Conservation (phyloP, 2,113 vertebrate genomes). For the Willisornis vidua region DNA sequence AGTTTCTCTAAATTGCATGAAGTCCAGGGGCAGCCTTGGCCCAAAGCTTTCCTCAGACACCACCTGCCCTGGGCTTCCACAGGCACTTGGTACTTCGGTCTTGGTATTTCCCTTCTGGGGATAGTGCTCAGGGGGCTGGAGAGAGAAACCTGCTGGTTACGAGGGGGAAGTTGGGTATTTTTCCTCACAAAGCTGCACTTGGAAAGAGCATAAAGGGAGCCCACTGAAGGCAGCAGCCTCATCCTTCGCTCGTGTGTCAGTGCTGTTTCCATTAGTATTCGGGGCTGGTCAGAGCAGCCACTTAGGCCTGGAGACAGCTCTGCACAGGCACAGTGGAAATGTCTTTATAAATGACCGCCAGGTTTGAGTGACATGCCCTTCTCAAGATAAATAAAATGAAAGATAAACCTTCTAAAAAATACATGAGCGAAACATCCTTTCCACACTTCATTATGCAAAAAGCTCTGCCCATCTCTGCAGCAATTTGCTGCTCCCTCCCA, state of each 20-base stretch:
- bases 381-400: conserved; percentile 75
- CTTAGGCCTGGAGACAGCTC: conserved; percentile 73
- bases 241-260: rapidly evolving
- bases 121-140: neutral
- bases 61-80: neutral
- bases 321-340: conserved; percentile 69
- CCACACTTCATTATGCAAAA: conserved; percentile 74
- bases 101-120: neutral
- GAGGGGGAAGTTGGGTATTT: neutral
- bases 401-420: conserved; percentile 78
- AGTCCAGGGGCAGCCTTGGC: neutral
- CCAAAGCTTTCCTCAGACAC: neutral
- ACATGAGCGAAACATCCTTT: conserved; percentile 72
- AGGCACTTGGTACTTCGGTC: rapidly evolving
- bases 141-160: neutral
- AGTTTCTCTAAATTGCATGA: rapidly evolving
- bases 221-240: neutral
- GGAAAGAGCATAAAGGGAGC: neutral
- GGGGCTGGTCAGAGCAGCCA: conserved; percentile 44
- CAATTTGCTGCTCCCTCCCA: conserved; percentile 59
- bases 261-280: conserved; percentile 59
- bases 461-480: conserved; percentile 2
- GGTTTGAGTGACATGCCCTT: conserved; percentile 78
- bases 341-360: conserved; percentile 70
- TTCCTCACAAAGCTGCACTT: rapidly evolving